A percentile compares a stretch with the other conserved stretches of the same genome.
phyloP scores from a whole-genome alignment of 2,113 vertebrate species.

The Pan troglodytes region DNA sequence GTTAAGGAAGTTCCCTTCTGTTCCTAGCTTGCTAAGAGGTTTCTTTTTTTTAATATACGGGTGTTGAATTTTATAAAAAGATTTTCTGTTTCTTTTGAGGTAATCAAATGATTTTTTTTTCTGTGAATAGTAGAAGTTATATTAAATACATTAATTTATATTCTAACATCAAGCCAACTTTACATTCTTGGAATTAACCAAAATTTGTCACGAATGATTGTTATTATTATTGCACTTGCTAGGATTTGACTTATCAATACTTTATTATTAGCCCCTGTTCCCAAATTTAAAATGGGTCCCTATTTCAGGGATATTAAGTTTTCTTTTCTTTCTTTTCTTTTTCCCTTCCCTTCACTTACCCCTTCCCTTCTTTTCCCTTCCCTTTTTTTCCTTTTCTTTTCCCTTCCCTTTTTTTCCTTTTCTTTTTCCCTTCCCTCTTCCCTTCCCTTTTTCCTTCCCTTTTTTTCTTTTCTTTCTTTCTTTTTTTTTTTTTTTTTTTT shows the following conservation, averaged over 20 bases:
- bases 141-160: constrained; percentile 6
- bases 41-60: neutral
- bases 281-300: neutral
- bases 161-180: constrained; percentile 25
- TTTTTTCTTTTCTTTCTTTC: no score
- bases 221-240: constrained; percentile 2
- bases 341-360: no score
- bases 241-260: neutral
- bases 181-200: constrained; percentile 1
- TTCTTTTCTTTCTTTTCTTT: neutral
- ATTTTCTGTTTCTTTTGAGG: constrained; percentile 22
- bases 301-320: neutral
- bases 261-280: neutral
- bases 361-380: no score
- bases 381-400: no score
- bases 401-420: no score
- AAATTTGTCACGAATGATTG: neutral
- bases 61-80: constrained; percentile 18
- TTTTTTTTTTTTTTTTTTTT: no score
- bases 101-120: neutral
- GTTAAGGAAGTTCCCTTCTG: constrained; percentile 38
- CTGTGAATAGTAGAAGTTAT: neutral
- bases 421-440: no score
- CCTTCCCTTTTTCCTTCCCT: no score
- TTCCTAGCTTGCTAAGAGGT: neutral